Conservation (phyloP, 2,797 vertebrate species). For the Catostomus latipinnis region DNA sequence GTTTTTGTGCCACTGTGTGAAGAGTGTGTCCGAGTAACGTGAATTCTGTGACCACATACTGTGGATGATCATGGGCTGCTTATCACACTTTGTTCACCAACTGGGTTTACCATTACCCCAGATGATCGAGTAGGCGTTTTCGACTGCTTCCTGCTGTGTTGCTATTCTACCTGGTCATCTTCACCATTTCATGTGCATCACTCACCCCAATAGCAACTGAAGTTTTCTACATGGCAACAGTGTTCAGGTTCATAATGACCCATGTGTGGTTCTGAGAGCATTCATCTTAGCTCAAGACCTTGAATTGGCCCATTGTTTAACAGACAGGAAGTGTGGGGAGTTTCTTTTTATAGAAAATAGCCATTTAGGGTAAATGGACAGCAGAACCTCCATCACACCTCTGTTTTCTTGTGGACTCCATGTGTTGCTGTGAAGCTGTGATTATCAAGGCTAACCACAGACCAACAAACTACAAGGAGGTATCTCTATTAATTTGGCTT, state of each 20-base stretch:
- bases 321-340: not conserved
- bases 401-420: not conserved
- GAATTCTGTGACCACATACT: not conserved
- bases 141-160: not conserved
- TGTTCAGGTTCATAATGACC: constrained; percentile 9
- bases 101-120: not conserved
- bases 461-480: not conserved
- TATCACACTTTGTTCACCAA: not conserved
- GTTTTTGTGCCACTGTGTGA: not conserved
- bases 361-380: not conserved
- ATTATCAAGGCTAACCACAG: not conserved
- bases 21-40: too few species aligned
- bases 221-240: too few species aligned
- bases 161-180: not conserved
- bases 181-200: not conserved
- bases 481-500: not conserved
- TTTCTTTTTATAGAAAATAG: constrained; percentile 1
- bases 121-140: not conserved
- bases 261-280: not conserved
- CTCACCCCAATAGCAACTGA: not conserved
- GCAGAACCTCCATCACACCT: not conserved
- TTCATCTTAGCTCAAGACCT: constrained; percentile 1
- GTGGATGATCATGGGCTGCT: not conserved
- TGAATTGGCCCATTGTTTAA: not conserved
- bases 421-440: not conserved